Base-by-base conservation (phyloP, 2,797 vertebrate species). In the Sebastes alutus region DNA sequence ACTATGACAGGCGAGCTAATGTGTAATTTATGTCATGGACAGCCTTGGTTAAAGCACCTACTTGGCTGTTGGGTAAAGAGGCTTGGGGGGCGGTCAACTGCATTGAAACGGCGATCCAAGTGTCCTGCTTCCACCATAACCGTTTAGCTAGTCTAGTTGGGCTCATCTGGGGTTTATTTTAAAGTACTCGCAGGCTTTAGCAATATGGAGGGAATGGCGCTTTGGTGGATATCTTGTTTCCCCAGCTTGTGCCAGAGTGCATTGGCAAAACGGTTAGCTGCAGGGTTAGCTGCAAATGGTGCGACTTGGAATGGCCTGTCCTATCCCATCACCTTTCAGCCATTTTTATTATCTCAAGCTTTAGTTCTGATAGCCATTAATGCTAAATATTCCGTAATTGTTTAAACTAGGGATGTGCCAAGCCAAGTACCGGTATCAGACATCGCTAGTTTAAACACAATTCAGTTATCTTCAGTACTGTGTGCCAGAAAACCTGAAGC, bases 281-380 rank as follows among this genome's bases (percentile, higher is more conserved):
- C 20, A 79, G 67, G 23, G 29, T 75, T 72, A 33, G 52, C 18
- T 49, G 46, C 46, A 18, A 49, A 20, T 49, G 46, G 23, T 30
- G 58, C 10, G 1, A 87, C 33, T n/a, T 87, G 63, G 70, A 89
- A 78, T 78, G 65, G 27, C 42, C 70, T 59, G 22, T 86, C 82
- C 79, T 56, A 30, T 30, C 74, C 80, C 76, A 35, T 77, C 58
- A 71, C 55, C 72, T 62, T 62, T 79, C 54, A 64, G 42, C 30
- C 77, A 81, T 83, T 78, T 64, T 71, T 56, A 70, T 71, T 67
- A 63, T 75, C 38, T 72, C 23, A 27, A 83, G 80, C 75, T 87
- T 87, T 92, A 91, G 69, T 79, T 89, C 75, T 89, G 86, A 92
- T 86, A 35, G 84, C 89, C 88, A 93, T 92, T 93, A 91, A 84